A percentile compares a stretch with the other conserved stretches of the same genome.
Conservation (phyloP, 2,113 vertebrate genomes). For the Centropus bengalensis region DNA sequence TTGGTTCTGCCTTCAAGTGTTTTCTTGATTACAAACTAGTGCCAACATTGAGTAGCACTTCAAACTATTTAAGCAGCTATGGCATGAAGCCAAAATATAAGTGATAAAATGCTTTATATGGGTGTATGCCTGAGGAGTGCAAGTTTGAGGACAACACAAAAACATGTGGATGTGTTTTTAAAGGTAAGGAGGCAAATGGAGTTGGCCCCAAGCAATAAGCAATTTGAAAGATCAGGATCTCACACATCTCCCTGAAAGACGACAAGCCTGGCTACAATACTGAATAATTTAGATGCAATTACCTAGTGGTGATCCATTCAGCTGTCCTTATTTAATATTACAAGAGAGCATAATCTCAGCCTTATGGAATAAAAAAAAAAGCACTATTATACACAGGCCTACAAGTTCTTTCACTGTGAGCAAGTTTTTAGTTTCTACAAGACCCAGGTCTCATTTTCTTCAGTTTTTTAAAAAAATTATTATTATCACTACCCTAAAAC, state of each 20-base stretch:
- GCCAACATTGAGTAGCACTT: not conserved
- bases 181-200: not conserved
- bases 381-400: not conserved
- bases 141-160: not conserved
- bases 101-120: not conserved
- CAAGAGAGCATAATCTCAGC: not conserved
- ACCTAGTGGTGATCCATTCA: not conserved
- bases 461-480: not conserved
- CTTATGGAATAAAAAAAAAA: not conserved
- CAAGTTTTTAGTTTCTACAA: not conserved
- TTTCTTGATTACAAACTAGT: not conserved
- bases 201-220: not conserved
- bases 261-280: not conserved
- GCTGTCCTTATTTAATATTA: not conserved
- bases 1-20: not conserved
- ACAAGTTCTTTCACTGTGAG: not conserved
- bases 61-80: not conserved
- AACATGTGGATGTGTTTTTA: not conserved
- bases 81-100: not conserved
- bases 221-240: not conserved
- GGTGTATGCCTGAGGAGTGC: not conserved
- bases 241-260: not conserved
- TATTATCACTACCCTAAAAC: not conserved
- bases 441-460: not conserved
- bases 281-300: slow-evolving; percentile 51